phyloP scores from a whole-genome alignment of 2,113 vertebrate species.

The Bubo scandiacus region DNA sequence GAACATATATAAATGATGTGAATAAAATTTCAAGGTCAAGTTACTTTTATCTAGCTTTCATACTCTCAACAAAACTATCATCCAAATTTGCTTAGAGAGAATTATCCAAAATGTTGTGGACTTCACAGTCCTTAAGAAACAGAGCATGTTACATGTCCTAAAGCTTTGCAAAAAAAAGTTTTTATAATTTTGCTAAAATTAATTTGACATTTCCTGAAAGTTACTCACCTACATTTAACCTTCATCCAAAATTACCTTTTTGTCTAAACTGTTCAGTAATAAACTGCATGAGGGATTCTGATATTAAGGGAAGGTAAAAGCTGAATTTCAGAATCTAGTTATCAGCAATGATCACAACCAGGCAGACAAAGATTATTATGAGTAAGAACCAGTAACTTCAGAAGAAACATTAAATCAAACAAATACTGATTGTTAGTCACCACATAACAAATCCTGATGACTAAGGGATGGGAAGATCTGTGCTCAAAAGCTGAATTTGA shows the following conservation, averaged over 20 bases:
- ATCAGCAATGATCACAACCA: background rate
- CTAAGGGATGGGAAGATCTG: background rate
- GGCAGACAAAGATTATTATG: background rate
- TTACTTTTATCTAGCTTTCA: background rate
- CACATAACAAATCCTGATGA: background rate
- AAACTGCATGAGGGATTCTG: background rate
- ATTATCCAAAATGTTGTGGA: background rate
- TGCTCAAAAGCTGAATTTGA: background rate
- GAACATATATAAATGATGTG: background rate
- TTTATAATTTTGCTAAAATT: background rate
- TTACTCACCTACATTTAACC: background rate
- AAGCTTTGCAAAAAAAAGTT: background rate
- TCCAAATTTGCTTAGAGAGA: background rate
- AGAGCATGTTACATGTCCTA: rapidly evolving
- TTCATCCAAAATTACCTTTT: constrained; percentile 18
- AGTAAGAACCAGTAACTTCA: background rate
- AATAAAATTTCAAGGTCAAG: background rate
- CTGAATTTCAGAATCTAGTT: background rate
- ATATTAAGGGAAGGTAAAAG: background rate
- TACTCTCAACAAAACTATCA: background rate
- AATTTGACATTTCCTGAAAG: background rate
- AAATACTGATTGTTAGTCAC: constrained; percentile 39
- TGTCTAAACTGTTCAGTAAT: background rate
- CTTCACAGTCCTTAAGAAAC: background rate
- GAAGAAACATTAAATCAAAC: constrained; percentile 29